phyloP scores from a whole-genome alignment of 2,888 invertebrate species.

The Microchrysa polita region DNA sequence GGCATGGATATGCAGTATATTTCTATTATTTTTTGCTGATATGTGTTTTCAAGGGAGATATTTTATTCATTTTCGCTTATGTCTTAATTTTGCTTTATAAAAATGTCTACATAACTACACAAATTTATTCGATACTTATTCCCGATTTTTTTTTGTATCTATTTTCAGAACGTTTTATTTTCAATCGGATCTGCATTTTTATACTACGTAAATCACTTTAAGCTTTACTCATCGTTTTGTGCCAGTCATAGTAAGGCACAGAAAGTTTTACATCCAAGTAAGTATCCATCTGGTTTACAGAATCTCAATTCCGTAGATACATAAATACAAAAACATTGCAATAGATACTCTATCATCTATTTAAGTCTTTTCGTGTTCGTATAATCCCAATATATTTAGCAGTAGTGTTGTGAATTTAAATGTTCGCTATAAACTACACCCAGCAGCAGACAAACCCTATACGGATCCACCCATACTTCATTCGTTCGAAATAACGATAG shows the following conservation, averaged over 20 bases:
- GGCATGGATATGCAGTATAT: not conserved
- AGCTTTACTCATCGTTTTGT: constrained; percentile 98
- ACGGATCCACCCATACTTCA: too few species aligned
- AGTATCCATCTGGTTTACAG: constrained; percentile 64
- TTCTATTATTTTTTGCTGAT: too few species aligned
- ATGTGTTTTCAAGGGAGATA: too few species aligned
- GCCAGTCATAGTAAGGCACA: constrained; percentile 99
- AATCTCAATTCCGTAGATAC: not conserved
- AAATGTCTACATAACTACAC: constrained; percentile 43
- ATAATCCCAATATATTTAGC: not conserved
- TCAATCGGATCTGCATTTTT: constrained; percentile 97
- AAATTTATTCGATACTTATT: not conserved
- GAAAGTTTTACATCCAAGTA: constrained; percentile 97
- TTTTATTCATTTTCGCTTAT: constrained; percentile 13
- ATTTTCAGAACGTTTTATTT: constrained; percentile 86
- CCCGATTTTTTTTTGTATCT: constrained; percentile 17
- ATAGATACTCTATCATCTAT: too few species aligned
- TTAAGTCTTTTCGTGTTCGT: too few species aligned
- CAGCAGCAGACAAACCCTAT: too few species aligned
- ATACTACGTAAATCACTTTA: constrained; percentile 98
- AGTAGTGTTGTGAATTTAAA: constrained; percentile 5
- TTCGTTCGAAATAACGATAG: not conserved
- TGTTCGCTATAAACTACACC: too few species aligned
- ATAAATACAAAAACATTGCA: too few species aligned
- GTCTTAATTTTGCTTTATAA: too few species aligned